Base-by-base conservation (phyloP, 2,888 invertebrate species). In the Auanema sp. region DNA sequence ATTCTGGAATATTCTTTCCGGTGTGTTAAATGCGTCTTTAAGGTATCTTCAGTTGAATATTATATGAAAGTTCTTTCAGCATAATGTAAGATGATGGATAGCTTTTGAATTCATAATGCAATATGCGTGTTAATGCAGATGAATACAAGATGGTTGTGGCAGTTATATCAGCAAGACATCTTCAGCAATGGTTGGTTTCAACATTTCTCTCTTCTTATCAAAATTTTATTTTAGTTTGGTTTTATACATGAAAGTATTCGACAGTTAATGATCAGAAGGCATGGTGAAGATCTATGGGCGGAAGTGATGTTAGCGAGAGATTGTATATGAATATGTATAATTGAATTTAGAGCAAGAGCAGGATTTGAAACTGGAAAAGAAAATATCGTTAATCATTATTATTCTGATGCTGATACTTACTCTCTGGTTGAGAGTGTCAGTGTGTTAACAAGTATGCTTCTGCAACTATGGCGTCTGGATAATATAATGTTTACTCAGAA, bases 191-290 rank as follows among this genome's bases (percentile, higher is more conserved):
- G 21, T 18, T 47, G 21, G 21, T 21, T 47, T 47, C 10, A 47
- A 47, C 47, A 47, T 18, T n/a, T 18, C 10, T 10, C 16, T 52
- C 11, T 52, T n/a, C 10, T n/a, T 52, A 16, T 55, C 40, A 5
- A 2, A 3, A 14, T 5, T 24, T 16, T 50, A 16, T 66, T 78
- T 65, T 53, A 79, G 79, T 77, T 78, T 49, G 80, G 80, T 6
- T 76, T 80, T 59, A 79, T 80, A 60, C 79, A 80, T 63, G 80
- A 80, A 55, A 73, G 75, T 58, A 65, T 80, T 51, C 77, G 77
- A 3, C 77, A 77, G 59, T 53, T 80, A 53, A 73, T 79, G 33
- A 66, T 77, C 21, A 68, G 76, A 1, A 71, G 73, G 51, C 74
- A 75, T 59, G 80, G 80, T 4, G 77, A 78, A 47, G 79, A 79